These are phyloP conservation scores for Caenorhabditis tropicalis DNA, from an alignment of 1,140 invertebrate genomes.

Conservation along the genomic window DNA sequence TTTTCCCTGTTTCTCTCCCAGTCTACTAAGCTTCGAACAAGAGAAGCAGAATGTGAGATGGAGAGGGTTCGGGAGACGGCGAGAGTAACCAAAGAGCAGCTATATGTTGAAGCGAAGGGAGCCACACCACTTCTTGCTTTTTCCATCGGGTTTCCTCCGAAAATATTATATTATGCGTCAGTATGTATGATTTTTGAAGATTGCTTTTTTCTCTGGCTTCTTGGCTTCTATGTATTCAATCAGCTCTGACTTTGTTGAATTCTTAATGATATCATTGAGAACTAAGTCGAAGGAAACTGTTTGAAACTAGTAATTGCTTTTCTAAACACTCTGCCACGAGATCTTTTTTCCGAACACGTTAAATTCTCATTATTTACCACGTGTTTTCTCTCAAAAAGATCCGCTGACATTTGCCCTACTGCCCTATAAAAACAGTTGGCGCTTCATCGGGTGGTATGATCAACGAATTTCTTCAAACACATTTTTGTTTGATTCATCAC, in stretches of 20 bases:
- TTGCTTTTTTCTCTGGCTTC: not conserved
- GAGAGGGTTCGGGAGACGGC: not conserved
- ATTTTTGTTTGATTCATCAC: not conserved
- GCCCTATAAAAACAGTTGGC: constrained; percentile 13
- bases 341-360: not conserved
- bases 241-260: too few species aligned
- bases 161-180: not conserved
- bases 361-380: not conserved
- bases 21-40: not conserved
- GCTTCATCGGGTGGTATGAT: not conserved
- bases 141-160: not conserved
- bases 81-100: constrained; percentile 12
- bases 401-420: not conserved
- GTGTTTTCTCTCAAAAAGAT: not conserved
- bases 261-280: too few species aligned
- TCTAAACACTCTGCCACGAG: too few species aligned
- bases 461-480: not conserved
- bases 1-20: not conserved
- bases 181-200: not conserved
- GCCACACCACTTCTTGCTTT: not conserved
- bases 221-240: too few species aligned
- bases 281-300: too few species aligned
- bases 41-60: not conserved
- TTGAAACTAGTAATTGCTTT: too few species aligned
- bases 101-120: not conserved